A percentile compares a stretch with the other conserved stretches of the same genome.
Conservation (phyloP, 2,797 vertebrate species). For the Mergus octosetaceus region DNA sequence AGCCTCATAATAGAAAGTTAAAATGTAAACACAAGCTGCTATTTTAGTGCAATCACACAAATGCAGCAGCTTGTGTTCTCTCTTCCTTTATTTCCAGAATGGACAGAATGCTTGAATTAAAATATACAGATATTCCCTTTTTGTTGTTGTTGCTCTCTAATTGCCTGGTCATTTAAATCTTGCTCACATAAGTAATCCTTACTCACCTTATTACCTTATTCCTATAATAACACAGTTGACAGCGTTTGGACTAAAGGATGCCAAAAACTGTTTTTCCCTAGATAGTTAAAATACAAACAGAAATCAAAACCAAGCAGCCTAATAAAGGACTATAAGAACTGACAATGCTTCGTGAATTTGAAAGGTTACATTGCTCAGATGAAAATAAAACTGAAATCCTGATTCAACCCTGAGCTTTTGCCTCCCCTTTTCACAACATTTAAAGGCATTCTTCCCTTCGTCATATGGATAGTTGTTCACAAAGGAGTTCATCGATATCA, state of each 20-base stretch:
- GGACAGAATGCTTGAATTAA: background rate
- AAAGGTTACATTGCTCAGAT: background rate
- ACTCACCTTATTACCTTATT: background rate
- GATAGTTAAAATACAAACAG: constrained; percentile 27
- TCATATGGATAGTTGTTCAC: background rate
- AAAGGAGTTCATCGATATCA: background rate
- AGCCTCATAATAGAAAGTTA: background rate
- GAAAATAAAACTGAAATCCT: constrained; percentile 15
- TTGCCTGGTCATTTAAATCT: background rate
- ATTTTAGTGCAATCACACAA: background rate
- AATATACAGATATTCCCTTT: background rate
- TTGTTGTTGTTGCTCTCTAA: background rate
- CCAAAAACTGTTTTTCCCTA: background rate
- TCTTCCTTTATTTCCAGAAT: background rate
- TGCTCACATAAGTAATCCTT: background rate
- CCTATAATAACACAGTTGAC: background rate
- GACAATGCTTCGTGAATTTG: background rate
- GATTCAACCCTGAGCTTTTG: background rate
- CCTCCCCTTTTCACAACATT: background rate
- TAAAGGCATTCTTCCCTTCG: background rate
- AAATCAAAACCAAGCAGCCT: constrained; percentile 15
- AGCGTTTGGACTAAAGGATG: background rate
- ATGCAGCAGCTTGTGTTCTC: background rate
- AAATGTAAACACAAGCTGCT: constrained; percentile 22
- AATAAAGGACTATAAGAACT: background rate